Evolutionary conservation across 2,888 invertebrate genomes (phyloP), one percentile per base, ranked within the genome.

Genomic region (Pemphredon lugubris): DNA sequence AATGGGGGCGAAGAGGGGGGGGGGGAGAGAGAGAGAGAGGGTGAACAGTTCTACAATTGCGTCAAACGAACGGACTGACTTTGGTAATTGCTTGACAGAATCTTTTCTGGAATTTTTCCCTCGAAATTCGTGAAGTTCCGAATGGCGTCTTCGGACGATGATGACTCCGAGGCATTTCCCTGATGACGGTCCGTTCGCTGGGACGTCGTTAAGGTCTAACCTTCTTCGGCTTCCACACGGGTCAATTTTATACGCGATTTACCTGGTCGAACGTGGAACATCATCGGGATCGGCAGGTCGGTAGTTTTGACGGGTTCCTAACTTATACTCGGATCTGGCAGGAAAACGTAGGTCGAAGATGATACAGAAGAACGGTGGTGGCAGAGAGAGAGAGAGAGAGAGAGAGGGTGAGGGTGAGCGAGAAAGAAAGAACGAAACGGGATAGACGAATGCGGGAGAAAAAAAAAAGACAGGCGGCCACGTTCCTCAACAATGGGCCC

Each of bases 401-500:
- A 51, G 47, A 47, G n/a, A 13, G 21, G 66, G 42, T 60, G n/a
- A 26, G 30, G 44, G 45, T 26, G 39, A 50, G 26, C 16, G 44
- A 58, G 61, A 45, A n/a, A n/a, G n/a, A n/a, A n/a, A n/a, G n/a
- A n/a, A n/a, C n/a, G n/a, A n/a, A n/a, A n/a, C n/a, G n/a, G n/a
- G n/a, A n/a, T 34, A 40, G 37, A 45, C 3, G 5, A 37, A 50
- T 1, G 30, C 39, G 7, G 32, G n/a, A 34, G 50, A 40, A 44
- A 34, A 40, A 45, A 55, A 45, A 40, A 39, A 30, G 21, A 54
- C 37, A 55, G 34, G 26, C 51, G 54, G 75, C 80, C 73, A 74
- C 71, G 71, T 68, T 77, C 65, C 73, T 60, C 60, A 63, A 83
- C 83, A 83, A 85, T 80, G 67, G 79, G 32, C 20, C 47, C 70